phyloP scores from a whole-genome alignment of 2,888 invertebrate species.

The Eristalis tenax region DNA sequence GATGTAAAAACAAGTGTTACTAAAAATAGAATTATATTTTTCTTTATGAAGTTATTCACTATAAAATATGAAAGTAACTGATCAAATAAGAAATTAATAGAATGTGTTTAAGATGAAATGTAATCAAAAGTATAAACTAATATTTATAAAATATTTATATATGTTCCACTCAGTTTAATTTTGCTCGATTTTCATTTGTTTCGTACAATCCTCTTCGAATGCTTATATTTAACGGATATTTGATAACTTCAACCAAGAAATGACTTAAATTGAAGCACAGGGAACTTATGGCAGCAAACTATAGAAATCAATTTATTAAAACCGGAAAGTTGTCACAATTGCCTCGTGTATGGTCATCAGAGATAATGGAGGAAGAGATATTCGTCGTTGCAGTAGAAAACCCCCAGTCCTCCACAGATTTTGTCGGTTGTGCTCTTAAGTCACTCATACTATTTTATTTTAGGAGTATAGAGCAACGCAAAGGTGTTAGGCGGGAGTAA shows the following conservation, averaged over 20 bases:
- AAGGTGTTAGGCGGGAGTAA: no score
- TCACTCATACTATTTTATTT: no score
- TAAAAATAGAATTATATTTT: conserved; percentile 64
- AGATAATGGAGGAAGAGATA: no score
- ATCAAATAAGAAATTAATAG: conserved; percentile 10
- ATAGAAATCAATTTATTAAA: no score
- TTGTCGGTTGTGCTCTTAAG: no score
- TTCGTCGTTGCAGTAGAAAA: no score
- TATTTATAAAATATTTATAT: conserved; percentile 1
- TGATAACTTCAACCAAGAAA: background rate
- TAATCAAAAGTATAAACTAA: background rate
- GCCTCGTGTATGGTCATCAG: no score
- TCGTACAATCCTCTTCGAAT: background rate
- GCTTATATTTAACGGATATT: background rate
- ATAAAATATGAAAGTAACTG: conserved; percentile 17
- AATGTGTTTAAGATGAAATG: background rate
- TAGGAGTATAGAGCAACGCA: no score
- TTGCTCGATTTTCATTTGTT: background rate
- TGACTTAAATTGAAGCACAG: background rate
- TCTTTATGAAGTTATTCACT: conserved; percentile 52
- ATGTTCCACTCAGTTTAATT: background rate
- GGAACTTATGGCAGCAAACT: no score
- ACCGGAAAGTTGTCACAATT: no score
- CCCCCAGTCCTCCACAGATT: no score
- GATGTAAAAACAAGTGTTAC: conserved; percentile 56